A percentile compares a stretch with the other conserved stretches of the same genome.
phyloP scores from a whole-genome alignment of 2,113 vertebrate genomes.

The Oncorhynchus kisutch region DNA sequence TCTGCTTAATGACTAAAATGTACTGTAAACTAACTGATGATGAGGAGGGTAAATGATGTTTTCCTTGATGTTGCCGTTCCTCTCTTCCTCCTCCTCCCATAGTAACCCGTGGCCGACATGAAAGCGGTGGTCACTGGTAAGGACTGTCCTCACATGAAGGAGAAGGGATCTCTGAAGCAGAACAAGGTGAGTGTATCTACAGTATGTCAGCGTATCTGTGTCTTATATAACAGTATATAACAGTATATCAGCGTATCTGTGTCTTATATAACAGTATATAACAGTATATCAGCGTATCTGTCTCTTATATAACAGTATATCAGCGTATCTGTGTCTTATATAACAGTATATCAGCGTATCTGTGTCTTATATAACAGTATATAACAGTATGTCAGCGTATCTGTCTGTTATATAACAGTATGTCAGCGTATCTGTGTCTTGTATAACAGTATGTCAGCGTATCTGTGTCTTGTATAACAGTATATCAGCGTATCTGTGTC shows the following conservation, averaged over 20 bases:
- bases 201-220: neutral
- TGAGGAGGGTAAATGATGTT: neutral
- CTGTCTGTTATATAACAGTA: neutral
- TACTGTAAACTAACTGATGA: neutral
- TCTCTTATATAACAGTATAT: no score
- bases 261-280: no score
- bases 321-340: no score
- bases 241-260: no score
- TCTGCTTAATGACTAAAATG: no score
- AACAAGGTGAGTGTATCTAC: constrained; percentile 84
- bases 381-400: neutral
- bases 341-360: no score
- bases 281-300: no score
- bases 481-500: neutral
- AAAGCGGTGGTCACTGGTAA: constrained; percentile 98
- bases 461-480: no score
- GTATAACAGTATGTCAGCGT: no score
- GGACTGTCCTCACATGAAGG: constrained; percentile 99
- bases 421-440: no score
- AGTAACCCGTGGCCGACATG: constrained; percentile 98
- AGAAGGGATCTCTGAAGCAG: constrained; percentile 98
- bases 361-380: no score
- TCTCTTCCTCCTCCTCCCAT: constrained; percentile 48
- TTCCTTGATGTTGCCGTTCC: neutral
- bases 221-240: no score